Evolutionary conservation across 2,888 invertebrate species (phyloP).

Genomic region (Hydriomena furcata): DNA sequence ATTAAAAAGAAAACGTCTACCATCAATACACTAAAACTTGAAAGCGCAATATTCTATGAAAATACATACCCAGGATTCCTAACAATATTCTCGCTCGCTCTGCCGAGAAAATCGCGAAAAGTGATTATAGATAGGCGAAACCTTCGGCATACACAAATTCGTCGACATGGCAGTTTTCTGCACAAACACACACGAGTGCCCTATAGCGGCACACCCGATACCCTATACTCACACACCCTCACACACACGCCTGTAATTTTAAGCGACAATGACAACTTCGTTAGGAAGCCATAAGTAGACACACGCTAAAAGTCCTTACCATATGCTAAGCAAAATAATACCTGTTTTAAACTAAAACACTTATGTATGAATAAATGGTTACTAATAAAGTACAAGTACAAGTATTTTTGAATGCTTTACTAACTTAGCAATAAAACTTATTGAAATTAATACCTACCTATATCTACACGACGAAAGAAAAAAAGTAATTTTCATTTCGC

Average conservation of each 20-base stretch:
- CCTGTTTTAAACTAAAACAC: no score
- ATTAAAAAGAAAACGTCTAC: no score
- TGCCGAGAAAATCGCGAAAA: constrained; percentile 72
- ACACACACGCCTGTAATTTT: constrained; percentile 34
- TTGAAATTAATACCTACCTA: no score
- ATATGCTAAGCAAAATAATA: constrained; percentile 31
- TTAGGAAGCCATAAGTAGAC: constrained; percentile 73
- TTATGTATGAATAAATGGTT: no score
- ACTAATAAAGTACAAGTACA: no score
- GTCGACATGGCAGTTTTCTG: constrained; percentile 35
- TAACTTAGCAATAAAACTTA: not conserved
- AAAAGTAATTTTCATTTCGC: not conserved
- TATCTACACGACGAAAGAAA: no score
- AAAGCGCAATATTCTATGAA: no score
- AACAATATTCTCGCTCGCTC: constrained; percentile 57
- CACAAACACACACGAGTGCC: constrained; percentile 16
- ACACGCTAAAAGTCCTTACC: constrained; percentile 49
- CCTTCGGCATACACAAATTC: constrained; percentile 61
- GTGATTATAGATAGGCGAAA: constrained; percentile 75
- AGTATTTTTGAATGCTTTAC: no score
- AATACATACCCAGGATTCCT: constrained; percentile 44
- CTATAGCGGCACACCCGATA: not conserved
- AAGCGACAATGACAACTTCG: constrained; percentile 72
- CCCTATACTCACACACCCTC: constrained; percentile 35
- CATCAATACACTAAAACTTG: no score